Evolutionary conservation across 2,888 invertebrate species (phyloP), one percentile per base, ranked within the genome.

Genomic region (Papilio protenor): DNA sequence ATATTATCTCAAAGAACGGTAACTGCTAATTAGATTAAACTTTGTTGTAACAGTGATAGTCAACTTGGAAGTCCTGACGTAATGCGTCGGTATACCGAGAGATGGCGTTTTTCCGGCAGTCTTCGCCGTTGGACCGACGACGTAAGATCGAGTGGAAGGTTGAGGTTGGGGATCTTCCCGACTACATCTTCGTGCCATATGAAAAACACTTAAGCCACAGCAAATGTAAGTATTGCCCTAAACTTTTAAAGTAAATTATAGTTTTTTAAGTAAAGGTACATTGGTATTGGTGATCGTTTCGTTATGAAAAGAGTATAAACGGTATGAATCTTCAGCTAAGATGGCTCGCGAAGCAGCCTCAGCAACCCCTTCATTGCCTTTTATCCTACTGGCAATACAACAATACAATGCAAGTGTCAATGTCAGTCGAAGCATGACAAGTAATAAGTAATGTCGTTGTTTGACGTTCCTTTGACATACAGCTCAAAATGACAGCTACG

Each of bases 131-230:
- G 76, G 81, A 84, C 77, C 89, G 88, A 73, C 90, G 88, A 73
- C 90, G 92, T 77, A 94, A 90, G 83, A 89, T 95, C 82, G 95
- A 93, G 80, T 95, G 95, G 95, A 89, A 95, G 66, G 94, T 95
- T 77, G 90, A 95, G 80, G 86, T 95, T 73, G 93, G 94, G 33
- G 95, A 92, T 70, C 88, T 92, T 64, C 93, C 95, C 40, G 87
- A 89, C 12, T 87, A 90, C 79, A 87, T 87, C 8, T 85, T 86
- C 69, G 92, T 90, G 40, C 93, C 94, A 0, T 94, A 95, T 76
- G 95, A 95, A 84, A 89, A 91, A 61, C 95, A 95, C 85, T 91
- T 95, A 59, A 91, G 89, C 80, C 87, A 90, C 77, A 95, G 92
- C 77, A 95, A 95, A 91, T 94, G 95, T 95, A 89, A 92, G 93